Evolutionary conservation across 2,888 invertebrate genomes (phyloP).

Genomic region (Andrena flavipes): DNA sequence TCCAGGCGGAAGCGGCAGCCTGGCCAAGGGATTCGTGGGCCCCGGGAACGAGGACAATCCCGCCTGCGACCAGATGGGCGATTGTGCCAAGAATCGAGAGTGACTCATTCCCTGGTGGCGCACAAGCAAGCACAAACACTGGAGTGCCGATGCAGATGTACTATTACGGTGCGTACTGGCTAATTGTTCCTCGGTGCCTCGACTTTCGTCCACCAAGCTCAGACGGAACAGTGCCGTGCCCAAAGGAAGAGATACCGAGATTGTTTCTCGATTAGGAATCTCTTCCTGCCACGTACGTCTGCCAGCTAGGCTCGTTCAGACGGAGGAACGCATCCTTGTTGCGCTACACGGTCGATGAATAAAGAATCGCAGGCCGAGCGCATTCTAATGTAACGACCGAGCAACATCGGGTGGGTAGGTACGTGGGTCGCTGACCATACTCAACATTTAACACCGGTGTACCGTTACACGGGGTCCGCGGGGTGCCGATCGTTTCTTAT

Average conservation of each 20-base stretch:
- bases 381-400: slow-evolving; percentile 54
- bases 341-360: slow-evolving; percentile 33
- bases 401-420: slow-evolving; percentile 35
- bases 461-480: slow-evolving; percentile 56
- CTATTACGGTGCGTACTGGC: not conserved
- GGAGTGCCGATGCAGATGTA: slow-evolving; percentile 44
- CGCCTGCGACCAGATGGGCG: slow-evolving; percentile 78
- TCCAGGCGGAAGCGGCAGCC: slow-evolving; percentile 25
- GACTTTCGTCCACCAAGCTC: not conserved
- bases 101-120: slow-evolving; percentile 76
- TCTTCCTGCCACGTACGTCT: not conserved
- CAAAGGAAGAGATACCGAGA: not conserved
- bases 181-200: slow-evolving; percentile 34
- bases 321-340: slow-evolving; percentile 9
- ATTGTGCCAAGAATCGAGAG: slow-evolving; percentile 76
- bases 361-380: slow-evolving; percentile 46
- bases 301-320: not conserved
- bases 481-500: slow-evolving; percentile 65
- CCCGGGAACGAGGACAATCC: slow-evolving; percentile 69
- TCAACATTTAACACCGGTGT: slow-evolving; percentile 57
- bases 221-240: too few relatives aligned
- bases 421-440: slow-evolving; percentile 62
- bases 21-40: slow-evolving; percentile 52
- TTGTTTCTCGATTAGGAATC: not conserved
- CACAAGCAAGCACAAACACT: slow-evolving; percentile 58